A percentile compares a stretch with the other conserved stretches of the same genome.
Evolutionary conservation across 2,888 invertebrate genomes (phyloP).

Genomic region (Leptura quadrifasciata): DNA sequence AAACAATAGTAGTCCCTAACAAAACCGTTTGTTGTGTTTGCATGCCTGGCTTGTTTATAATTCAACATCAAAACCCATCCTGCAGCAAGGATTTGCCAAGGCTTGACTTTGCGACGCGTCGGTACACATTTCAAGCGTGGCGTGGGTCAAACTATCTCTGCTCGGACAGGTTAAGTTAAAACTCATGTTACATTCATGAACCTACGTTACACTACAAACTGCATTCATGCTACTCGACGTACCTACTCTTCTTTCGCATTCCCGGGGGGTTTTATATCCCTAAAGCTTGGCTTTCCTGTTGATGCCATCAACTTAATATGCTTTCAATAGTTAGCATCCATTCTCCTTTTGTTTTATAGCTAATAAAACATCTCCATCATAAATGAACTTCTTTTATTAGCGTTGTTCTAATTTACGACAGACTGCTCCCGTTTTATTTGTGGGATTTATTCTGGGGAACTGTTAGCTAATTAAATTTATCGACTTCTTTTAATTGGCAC

Average conservation of each 20-base stretch:
- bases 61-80: slow-evolving; percentile 46
- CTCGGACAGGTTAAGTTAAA: slow-evolving; percentile 62
- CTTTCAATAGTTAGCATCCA: slow-evolving; percentile 45
- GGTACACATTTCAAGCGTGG: slow-evolving; percentile 48
- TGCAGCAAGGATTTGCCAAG: slow-evolving; percentile 48
- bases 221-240: slow-evolving; percentile 57
- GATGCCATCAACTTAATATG: slow-evolving; percentile 51
- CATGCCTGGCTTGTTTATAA: slow-evolving; percentile 42
- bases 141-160: slow-evolving; percentile 52
- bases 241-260: slow-evolving; percentile 44
- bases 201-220: slow-evolving; percentile 60
- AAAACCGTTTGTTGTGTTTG: slow-evolving; percentile 28
- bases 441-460: neutral
- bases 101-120: slow-evolving; percentile 43
- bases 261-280: slow-evolving; percentile 51
- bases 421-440: slow-evolving; percentile 10
- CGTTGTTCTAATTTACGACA: slow-evolving; percentile 28
- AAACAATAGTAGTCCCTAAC: slow-evolving; percentile 4
- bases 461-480: slow-evolving; percentile 30
- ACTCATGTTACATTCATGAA: slow-evolving; percentile 66
- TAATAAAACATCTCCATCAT: slow-evolving; percentile 36
- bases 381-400: slow-evolving; percentile 31
- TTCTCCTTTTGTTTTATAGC: slow-evolving; percentile 33
- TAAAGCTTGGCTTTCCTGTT: slow-evolving; percentile 35
- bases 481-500: slow-evolving; percentile 7